Evolutionary conservation across 1,140 invertebrate genomes (phyloP).

Genomic region (Drosophila neocordata): DNA sequence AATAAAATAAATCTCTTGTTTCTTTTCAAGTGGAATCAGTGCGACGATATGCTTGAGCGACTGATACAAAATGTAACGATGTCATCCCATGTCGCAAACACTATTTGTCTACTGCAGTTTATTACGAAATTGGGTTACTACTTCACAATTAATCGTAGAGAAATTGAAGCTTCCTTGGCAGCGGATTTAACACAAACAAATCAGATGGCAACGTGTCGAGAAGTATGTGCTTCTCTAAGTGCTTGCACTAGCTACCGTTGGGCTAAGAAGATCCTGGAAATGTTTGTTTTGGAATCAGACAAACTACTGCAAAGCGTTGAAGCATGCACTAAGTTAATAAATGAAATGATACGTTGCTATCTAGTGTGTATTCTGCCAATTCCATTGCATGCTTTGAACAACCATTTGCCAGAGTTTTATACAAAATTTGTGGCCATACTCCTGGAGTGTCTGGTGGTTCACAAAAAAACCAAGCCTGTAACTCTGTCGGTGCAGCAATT

Average conservation of each 20-base stretch:
- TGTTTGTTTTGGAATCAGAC: constrained; percentile 62
- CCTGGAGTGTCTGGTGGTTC: constrained; percentile 39
- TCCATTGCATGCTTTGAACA: constrained; percentile 43
- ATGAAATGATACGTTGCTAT: constrained; percentile 51
- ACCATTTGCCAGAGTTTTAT: constrained; percentile 51
- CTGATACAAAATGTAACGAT: constrained; percentile 58
- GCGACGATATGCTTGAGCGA: constrained; percentile 65
- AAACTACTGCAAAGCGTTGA: constrained; percentile 47
- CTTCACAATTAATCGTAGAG: constrained; percentile 55
- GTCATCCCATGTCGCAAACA: constrained; percentile 33
- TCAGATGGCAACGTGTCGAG: constrained; percentile 24
- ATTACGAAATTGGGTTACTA: constrained; percentile 59
- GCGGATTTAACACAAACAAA: constrained; percentile 33
- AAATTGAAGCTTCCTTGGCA: constrained; percentile 31
- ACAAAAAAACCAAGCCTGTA: constrained; percentile 25
- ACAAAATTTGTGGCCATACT: constrained; percentile 59
- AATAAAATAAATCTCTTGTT: neutral
- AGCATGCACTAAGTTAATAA: constrained; percentile 31
- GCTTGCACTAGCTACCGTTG: constrained; percentile 60
- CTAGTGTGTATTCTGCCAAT: constrained; percentile 65
- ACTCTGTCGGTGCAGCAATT: constrained; percentile 45
- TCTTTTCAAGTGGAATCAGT: constrained; percentile 58
- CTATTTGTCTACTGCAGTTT: constrained; percentile 50
- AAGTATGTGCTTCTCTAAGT: constrained; percentile 44
- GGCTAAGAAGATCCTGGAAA: constrained; percentile 61